These are phyloP conservation scores for Listrodromus nycthemerus DNA, from an alignment of 2,888 invertebrate genomes.

Conservation along the genomic window DNA sequence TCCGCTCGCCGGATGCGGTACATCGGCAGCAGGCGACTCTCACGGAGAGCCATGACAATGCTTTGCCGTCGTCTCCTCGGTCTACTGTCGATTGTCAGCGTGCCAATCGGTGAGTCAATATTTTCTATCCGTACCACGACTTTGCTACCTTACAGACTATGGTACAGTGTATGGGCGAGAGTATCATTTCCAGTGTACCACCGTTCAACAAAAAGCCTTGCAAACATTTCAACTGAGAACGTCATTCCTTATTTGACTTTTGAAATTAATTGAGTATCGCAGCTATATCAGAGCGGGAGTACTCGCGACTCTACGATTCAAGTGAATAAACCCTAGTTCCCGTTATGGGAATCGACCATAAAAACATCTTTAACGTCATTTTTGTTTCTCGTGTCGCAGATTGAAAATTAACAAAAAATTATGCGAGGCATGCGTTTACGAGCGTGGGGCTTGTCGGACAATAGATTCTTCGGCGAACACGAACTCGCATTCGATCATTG, in stretches of 20 bases:
- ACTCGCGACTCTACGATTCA: no score
- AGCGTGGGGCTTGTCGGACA: no score
- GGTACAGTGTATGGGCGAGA: background rate
- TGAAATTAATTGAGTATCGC: no score
- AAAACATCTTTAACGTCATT: no score
- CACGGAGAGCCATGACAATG: slow-evolving; percentile 79
- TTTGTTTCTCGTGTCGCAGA: no score
- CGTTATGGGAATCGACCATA: no score
- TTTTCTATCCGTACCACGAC: background rate
- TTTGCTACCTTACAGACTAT: background rate
- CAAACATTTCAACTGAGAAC: background rate
- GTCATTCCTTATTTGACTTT: background rate
- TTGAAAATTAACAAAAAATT: no score
- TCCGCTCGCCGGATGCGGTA: slow-evolving; percentile 73
- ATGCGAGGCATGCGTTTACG: no score
- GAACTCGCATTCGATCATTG: no score
- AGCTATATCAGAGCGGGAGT: no score
- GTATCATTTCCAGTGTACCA: background rate
- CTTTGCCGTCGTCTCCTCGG: slow-evolving; percentile 78
- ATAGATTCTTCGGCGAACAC: no score
- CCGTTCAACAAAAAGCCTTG: background rate
- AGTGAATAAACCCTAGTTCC: no score
- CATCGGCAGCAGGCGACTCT: slow-evolving; percentile 67
- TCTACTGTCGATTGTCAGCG: slow-evolving; percentile 79
- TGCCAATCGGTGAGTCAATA: slow-evolving; percentile 81